Conservation (phyloP, 1,140 invertebrate species). For the Limonius californicus region DNA sequence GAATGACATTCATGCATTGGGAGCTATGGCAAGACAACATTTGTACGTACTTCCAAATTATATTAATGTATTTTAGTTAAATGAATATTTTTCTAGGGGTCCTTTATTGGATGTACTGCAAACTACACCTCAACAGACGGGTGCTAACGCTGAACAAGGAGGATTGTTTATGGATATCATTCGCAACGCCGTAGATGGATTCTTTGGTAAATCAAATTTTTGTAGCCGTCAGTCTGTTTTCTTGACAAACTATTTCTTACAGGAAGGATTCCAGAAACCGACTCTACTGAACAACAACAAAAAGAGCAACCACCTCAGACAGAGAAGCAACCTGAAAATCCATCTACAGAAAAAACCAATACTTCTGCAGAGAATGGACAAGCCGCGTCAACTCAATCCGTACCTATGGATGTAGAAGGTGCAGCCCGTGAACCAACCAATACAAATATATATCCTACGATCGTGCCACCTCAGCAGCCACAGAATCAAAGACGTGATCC, state of each 20-base stretch:
- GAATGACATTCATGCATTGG: not conserved
- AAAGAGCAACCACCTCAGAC: not conserved
- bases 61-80: not conserved
- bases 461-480: not conserved
- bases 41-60: no score
- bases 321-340: not conserved
- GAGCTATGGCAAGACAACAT: not conserved
- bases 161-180: conserved; percentile 8
- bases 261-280: not conserved
- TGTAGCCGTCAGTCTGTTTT: no score
- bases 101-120: not conserved
- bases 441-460: no score
- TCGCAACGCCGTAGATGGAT: conserved; percentile 11
- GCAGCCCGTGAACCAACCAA: not conserved
- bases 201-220: conserved; percentile 10
- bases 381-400: not conserved
- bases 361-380: no score
- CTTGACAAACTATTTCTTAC: not conserved
- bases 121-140: not conserved
- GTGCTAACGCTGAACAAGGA: not conserved
- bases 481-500: not conserved
- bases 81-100: not conserved
- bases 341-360: not conserved
- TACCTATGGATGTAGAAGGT: not conserved
- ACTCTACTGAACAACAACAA: not conserved